These are phyloP conservation scores for Argyrosomus japonicus DNA, from an alignment of 2,113 vertebrate genomes.

Conservation along the genomic window DNA sequence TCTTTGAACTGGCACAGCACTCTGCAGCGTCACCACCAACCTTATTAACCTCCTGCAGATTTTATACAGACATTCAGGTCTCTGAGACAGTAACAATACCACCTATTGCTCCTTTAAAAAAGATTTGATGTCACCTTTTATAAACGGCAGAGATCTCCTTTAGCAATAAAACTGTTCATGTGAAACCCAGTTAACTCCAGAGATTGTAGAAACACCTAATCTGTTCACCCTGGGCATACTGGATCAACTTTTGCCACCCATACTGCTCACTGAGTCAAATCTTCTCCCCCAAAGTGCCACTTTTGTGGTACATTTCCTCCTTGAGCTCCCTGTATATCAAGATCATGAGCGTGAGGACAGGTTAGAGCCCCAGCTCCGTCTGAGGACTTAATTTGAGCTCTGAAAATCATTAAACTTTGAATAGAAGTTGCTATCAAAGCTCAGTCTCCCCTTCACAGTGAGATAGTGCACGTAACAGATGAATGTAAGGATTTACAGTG, in stretches of 20 bases:
- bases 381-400: slow-evolving; percentile 42
- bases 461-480: slow-evolving; percentile 32
- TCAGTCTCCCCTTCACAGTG: slow-evolving; percentile 19
- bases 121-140: slow-evolving; percentile 16
- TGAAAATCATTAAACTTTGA: slow-evolving; percentile 63
- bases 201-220: slow-evolving; percentile 40
- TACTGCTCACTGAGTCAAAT: slow-evolving; percentile 31
- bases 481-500: slow-evolving; percentile 55
- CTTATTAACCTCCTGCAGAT: slow-evolving; percentile 26
- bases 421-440: slow-evolving; percentile 47
- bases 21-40: slow-evolving; percentile 22
- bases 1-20: slow-evolving; percentile 1
- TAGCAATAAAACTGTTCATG: slow-evolving; percentile 46
- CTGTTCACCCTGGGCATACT: slow-evolving; percentile 18
- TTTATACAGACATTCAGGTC: slow-evolving; percentile 4
- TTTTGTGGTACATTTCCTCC: slow-evolving; percentile 44
- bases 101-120: slow-evolving; percentile 12
- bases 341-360: slow-evolving; percentile 35
- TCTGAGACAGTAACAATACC: slow-evolving; percentile 1
- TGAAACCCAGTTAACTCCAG: slow-evolving; percentile 32
- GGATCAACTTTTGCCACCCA: slow-evolving; percentile 38
- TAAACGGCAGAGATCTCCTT: slow-evolving; percentile 22
- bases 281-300: slow-evolving; percentile 13
- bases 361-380: slow-evolving; percentile 12
- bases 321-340: slow-evolving; percentile 28